Evolutionary conservation across 2,888 invertebrate species (phyloP).

Genomic region (Agrotis puta): DNA sequence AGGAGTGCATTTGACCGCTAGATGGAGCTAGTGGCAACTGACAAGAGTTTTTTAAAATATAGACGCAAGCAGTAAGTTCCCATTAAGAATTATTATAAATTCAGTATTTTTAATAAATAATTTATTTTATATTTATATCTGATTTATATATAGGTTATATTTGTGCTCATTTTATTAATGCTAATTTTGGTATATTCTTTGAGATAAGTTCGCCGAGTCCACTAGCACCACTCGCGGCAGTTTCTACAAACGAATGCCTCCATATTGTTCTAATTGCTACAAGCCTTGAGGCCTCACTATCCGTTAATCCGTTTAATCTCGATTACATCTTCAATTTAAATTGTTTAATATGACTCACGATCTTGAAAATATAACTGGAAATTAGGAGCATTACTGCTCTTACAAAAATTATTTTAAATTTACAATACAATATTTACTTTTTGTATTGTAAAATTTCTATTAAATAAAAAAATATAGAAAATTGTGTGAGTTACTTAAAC

Average conservation of each 20-base stretch:
- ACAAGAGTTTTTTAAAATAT: background rate
- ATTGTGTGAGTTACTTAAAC: too few relatives aligned
- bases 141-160: constrained; percentile 32
- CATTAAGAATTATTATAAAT: background rate
- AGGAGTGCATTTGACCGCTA: constrained; percentile 52
- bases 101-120: constrained; percentile 5
- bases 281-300: constrained; percentile 52
- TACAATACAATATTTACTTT: too few relatives aligned
- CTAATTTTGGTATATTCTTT: constrained; percentile 57
- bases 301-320: constrained; percentile 46
- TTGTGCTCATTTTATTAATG: constrained; percentile 48
- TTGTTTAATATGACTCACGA: constrained; percentile 8
- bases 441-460: too few relatives aligned
- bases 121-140: background rate
- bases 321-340: constrained; percentile 24
- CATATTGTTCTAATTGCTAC: constrained; percentile 53
- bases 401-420: too few relatives aligned
- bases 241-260: constrained; percentile 50
- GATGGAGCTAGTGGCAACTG: constrained; percentile 51
- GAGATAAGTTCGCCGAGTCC: constrained; percentile 40
- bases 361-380: too few relatives aligned
- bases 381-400: too few relatives aligned
- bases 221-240: constrained; percentile 57
- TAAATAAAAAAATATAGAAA: too few relatives aligned
- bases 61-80: constrained; percentile 4